These are phyloP conservation scores for Noctua janthe DNA, from an alignment of 2,888 invertebrate genomes.

Conservation along the genomic window DNA sequence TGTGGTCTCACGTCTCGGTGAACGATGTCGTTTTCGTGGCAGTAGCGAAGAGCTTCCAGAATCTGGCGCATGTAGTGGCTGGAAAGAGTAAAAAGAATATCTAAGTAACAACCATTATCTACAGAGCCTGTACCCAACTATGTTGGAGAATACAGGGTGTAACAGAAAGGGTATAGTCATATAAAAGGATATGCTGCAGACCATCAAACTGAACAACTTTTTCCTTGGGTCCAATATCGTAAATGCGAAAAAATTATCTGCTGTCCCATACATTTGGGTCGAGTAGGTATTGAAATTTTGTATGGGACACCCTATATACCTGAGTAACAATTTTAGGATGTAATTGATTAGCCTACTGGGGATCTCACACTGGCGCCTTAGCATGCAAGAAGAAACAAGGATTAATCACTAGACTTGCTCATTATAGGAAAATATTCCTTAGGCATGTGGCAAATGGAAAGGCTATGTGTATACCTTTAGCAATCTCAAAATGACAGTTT, in stretches of 20 bases:
- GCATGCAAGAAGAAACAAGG: not conserved
- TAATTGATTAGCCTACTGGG: not conserved
- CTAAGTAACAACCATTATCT: not conserved
- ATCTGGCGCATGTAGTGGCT: constrained; percentile 99
- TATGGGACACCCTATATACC: not conserved
- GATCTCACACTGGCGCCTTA: not conserved
- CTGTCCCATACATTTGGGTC: too few relatives aligned
- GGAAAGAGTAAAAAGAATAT: constrained; percentile 72
- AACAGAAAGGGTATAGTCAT: too few relatives aligned
- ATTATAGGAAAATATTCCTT: not conserved
- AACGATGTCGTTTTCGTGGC: constrained; percentile 99
- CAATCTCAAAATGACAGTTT: not conserved
- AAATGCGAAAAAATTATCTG: too few relatives aligned
- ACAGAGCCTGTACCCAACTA: not conserved
- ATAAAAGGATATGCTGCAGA: too few relatives aligned
- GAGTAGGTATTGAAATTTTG: too few relatives aligned
- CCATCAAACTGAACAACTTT: too few relatives aligned
- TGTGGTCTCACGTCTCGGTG: constrained; percentile 99
- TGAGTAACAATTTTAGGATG: not conserved
- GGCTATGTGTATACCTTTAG: not conserved
- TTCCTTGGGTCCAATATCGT: too few relatives aligned
- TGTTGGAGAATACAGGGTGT: not conserved
- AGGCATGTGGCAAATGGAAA: not conserved
- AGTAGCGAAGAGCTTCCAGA: constrained; percentile 98
- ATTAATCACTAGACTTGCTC: not conserved